A percentile compares a stretch with the other conserved stretches of the same genome.
phyloP scores from a whole-genome alignment of 2,797 vertebrate genomes.

The Sciurus vulgaris region DNA sequence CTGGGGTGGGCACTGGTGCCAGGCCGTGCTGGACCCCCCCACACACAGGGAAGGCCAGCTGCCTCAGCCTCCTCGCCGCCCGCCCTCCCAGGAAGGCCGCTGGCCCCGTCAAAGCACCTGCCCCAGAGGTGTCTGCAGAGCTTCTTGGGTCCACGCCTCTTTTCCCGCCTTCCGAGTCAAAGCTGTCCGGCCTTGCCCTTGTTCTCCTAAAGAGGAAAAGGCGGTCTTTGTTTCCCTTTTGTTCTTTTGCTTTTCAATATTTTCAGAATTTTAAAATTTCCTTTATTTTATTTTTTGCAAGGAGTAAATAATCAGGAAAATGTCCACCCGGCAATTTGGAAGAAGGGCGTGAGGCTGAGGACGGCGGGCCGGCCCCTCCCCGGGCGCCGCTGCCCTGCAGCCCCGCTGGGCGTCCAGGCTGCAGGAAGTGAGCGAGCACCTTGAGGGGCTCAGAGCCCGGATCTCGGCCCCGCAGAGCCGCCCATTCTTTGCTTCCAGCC shows the following conservation, averaged over 20 bases:
- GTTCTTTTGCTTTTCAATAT: background rate
- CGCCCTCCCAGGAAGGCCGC: background rate
- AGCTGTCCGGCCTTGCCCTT: background rate
- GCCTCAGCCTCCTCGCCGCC: background rate
- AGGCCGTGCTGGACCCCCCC: too few relatives aligned
- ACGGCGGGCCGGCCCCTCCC: background rate
- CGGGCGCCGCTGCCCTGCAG: background rate
- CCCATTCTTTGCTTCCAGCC: slow-evolving; percentile 83
- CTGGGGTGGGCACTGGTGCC: background rate
- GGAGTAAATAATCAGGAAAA: background rate
- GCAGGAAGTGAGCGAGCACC: slow-evolving; percentile 63
- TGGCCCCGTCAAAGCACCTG: background rate
- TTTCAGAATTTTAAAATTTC: background rate
- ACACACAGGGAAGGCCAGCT: background rate
- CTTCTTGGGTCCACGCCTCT: background rate
- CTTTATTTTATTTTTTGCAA: background rate
- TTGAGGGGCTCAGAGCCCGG: slow-evolving; percentile 65
- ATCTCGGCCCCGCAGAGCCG: slow-evolving; percentile 77
- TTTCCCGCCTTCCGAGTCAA: background rate
- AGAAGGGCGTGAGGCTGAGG: background rate
- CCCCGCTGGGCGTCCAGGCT: background rate
- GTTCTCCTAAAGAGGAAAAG: background rate
- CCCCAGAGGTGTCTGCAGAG: background rate
- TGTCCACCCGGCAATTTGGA: background rate
- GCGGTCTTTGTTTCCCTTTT: background rate